These are phyloP conservation scores for Cacajao melanocephalus DNA, from an alignment of 2,797 vertebrate species.

Conservation along the genomic window DNA sequence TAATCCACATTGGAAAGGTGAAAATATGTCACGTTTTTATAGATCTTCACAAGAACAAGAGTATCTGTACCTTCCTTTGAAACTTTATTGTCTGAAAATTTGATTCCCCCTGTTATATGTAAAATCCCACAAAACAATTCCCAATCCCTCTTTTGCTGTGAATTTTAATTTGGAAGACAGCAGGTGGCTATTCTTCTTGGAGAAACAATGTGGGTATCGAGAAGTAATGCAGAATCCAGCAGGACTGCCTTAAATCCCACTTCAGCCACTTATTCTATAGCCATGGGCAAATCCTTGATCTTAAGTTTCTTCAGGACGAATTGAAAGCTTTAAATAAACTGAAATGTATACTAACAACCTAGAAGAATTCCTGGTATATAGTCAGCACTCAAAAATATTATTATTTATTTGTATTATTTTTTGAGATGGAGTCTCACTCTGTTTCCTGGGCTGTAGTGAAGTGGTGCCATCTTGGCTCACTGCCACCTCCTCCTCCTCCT, in stretches of 20 bases:
- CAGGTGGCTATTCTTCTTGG: neutral
- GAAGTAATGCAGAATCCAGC: neutral
- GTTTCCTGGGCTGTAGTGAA: too few species aligned
- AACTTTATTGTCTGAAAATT: neutral
- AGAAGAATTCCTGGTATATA: neutral
- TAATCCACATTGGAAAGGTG: neutral
- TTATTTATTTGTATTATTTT: neutral
- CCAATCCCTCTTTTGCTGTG: neutral
- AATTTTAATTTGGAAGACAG: conserved; percentile 41
- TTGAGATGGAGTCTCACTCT: too few species aligned
- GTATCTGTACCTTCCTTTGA: neutral
- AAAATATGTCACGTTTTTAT: neutral
- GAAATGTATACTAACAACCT: neutral
- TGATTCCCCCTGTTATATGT: neutral
- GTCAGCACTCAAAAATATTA: neutral
- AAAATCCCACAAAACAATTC: neutral
- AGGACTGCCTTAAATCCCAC: neutral
- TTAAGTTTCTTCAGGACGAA: neutral
- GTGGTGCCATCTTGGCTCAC: too few species aligned
- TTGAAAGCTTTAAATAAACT: conserved; percentile 12
- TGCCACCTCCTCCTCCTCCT: too few species aligned
- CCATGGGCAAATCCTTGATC: neutral
- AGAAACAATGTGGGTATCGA: neutral
- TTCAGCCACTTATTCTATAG: neutral
- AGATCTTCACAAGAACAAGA: neutral